These are phyloP conservation scores for Prosapia bicincta DNA, from an alignment of 2,888 invertebrate species.

Conservation along the genomic window DNA sequence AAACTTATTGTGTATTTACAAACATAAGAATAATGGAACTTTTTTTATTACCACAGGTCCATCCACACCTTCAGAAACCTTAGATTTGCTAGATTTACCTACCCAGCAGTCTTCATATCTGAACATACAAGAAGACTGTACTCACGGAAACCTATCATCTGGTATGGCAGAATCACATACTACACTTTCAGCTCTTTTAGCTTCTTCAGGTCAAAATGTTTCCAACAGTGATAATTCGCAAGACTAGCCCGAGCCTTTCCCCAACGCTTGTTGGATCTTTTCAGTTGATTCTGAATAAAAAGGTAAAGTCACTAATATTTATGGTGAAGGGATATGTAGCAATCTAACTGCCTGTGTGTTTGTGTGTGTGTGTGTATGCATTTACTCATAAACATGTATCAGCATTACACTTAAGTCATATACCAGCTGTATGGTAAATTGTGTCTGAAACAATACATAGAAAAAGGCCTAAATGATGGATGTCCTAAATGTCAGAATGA, in stretches of 20 bases:
- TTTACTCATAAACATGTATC: too few relatives aligned
- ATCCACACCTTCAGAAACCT: slow-evolving; percentile 22
- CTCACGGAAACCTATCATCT: background rate
- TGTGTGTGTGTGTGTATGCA: too few relatives aligned
- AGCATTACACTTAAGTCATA: too few relatives aligned
- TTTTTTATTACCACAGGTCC: slow-evolving; percentile 9
- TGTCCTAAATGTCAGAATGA: too few relatives aligned
- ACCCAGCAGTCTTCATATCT: slow-evolving; percentile 17
- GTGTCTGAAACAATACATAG: too few relatives aligned
- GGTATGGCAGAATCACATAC: slow-evolving; percentile 9
- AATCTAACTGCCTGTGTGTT: too few relatives aligned
- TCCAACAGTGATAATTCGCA: slow-evolving; percentile 14
- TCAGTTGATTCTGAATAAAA: slow-evolving; percentile 27
- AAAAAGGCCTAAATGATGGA: too few relatives aligned
- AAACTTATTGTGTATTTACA: too few relatives aligned
- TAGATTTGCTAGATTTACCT: slow-evolving; percentile 21
- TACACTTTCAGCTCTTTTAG: slow-evolving; percentile 17
- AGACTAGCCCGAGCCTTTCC: slow-evolving; percentile 35
- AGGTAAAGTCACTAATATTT: too few relatives aligned
- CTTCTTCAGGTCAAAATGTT: background rate
- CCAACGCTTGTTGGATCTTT: slow-evolving; percentile 35
- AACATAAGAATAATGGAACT: too few relatives aligned
- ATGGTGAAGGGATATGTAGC: too few relatives aligned
- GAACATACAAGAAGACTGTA: slow-evolving; percentile 14
- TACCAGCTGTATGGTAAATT: too few relatives aligned